Evolutionary conservation across 2,888 invertebrate genomes (phyloP).

Genomic region (Sthenelais limicola): DNA sequence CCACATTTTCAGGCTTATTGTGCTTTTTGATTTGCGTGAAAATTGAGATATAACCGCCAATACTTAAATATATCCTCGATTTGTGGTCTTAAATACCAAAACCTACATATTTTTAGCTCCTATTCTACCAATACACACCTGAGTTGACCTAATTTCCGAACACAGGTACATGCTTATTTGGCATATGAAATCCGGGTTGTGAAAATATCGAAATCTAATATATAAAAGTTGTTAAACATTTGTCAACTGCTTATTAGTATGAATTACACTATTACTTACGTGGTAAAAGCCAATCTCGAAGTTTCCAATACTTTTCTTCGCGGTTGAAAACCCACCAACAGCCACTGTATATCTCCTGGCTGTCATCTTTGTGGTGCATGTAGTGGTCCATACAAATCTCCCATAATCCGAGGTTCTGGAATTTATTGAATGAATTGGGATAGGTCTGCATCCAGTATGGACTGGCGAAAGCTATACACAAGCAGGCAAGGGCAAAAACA

Average conservation of each 20-base stretch:
- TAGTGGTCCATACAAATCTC: slow-evolving; percentile 91
- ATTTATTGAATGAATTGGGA: slow-evolving; percentile 77
- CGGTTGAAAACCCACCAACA: slow-evolving; percentile 98
- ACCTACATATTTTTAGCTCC: no score
- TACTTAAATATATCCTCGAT: no score
- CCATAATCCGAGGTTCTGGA: slow-evolving; percentile 93
- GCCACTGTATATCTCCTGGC: slow-evolving; percentile 89
- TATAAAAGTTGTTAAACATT: no score
- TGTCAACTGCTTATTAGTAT: no score
- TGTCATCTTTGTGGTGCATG: slow-evolving; percentile 85
- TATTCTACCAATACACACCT: slow-evolving; percentile 28
- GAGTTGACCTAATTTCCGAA: slow-evolving; percentile 11
- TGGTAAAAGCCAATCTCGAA: slow-evolving; percentile 73
- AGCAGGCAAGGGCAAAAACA: slow-evolving; percentile 51
- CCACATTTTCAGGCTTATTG: no score
- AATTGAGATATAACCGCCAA: no score
- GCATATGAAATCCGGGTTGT: no score
- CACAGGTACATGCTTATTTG: slow-evolving; percentile 5
- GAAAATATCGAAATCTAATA: no score
- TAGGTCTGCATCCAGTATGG: slow-evolving; percentile 61
- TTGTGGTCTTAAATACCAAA: no score
- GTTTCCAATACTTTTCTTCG: slow-evolving; percentile 74
- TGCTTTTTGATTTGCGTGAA: no score
- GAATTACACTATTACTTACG: slow-evolving; percentile 54
- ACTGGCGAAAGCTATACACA: slow-evolving; percentile 55